Evolutionary conservation across 2,888 invertebrate genomes (phyloP), one percentile per base, ranked within the genome.

Genomic region (Pachycephus smyrnensis): DNA sequence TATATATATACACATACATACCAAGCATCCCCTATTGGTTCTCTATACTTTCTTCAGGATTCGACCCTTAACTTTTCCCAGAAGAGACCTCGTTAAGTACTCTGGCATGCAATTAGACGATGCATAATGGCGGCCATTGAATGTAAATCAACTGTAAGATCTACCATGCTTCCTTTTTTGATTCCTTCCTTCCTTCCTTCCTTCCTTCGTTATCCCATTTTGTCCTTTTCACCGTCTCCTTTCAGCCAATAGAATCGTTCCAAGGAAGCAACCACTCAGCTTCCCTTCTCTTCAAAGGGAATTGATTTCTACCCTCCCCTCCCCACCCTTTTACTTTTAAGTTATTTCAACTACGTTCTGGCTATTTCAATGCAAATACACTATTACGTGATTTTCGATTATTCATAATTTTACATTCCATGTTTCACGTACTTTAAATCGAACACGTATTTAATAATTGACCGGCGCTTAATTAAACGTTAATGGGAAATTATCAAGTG

Each of bases 71-170:
- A 55, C 40, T 55, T 33, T 71, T 71, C 11, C 71, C 31, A 32
- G 31, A 71, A 11, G 69, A 32, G 15, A 30, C 12, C 31, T 71
- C 71, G 71, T 71, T 31, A 71, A 71, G 31, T 71, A 32, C 31
- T 33, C 23, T 15, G 31, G 71, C 73, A 40, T 80, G 78, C 83
- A 81, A 82, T 83, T 80, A 82, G 79, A 75, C 77, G 55, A 75
- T 79, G 80, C 76, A 79, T 81, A 81, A 83, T 77, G 78, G 79
- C 75, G 75, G 73, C 74, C 75, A 82, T 86, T 83, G 77, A 83
- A 79, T 82, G 80, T 81, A 83, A 86, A 82, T 85, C 84, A 80
- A 81, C 76, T 76, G 80, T 81, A 82, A 84, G 78, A 82, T 82
- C 78, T 79, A 78, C 76, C 80, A 80, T 82, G 79, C 80, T 81